phyloP scores from a whole-genome alignment of 2,797 vertebrate species.

The Mormyrus hasselquistii region DNA sequence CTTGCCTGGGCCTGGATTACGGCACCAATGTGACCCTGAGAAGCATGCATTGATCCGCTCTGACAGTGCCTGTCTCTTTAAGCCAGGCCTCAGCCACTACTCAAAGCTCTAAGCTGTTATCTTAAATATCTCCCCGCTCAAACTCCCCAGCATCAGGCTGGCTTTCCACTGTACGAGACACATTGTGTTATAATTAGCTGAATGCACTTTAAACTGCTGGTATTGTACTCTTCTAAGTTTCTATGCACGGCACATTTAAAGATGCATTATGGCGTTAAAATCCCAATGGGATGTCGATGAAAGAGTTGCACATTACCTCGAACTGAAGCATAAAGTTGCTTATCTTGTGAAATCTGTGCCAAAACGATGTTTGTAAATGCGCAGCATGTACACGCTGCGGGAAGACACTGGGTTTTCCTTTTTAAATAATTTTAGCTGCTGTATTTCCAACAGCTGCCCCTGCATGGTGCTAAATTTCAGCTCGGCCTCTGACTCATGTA shows the following conservation, averaged over 20 bases:
- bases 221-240: slow-evolving; percentile 75
- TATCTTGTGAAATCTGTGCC: not conserved
- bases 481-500: not conserved
- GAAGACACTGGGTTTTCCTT: not conserved
- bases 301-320: not conserved
- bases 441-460: not conserved
- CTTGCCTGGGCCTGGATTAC: slow-evolving; percentile 78
- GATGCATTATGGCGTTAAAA: not conserved
- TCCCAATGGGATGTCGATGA: not conserved
- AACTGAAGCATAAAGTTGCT: not conserved
- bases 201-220: slow-evolving; percentile 71
- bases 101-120: slow-evolving; percentile 70
- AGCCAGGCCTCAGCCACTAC: slow-evolving; percentile 74
- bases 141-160: slow-evolving; percentile 68
- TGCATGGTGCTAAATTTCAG: not conserved
- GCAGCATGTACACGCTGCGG: not conserved
- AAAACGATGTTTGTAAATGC: not conserved
- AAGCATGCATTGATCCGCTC: slow-evolving; percentile 81
- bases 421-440: not conserved
- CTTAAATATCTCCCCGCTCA: slow-evolving; percentile 63
- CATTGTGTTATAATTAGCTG: slow-evolving; percentile 74
- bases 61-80: slow-evolving; percentile 83
- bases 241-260: slow-evolving; percentile 75
- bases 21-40: slow-evolving; percentile 78
- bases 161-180: slow-evolving; percentile 68